These are phyloP conservation scores for Phataginus tricuspis DNA, from an alignment of 2,797 vertebrate species.

Conservation along the genomic window DNA sequence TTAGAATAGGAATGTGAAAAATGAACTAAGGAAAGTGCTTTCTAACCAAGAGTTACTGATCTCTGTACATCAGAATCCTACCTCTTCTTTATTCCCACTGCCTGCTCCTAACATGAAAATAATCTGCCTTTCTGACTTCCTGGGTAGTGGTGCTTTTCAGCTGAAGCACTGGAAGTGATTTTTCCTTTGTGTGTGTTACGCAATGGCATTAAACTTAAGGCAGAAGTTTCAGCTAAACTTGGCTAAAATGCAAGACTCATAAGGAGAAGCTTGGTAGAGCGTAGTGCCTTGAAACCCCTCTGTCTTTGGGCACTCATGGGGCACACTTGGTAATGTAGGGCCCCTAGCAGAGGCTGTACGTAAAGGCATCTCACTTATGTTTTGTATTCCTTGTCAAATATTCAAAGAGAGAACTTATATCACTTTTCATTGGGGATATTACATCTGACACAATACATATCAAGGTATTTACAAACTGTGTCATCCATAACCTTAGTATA, in stretches of 20 bases:
- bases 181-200: not conserved
- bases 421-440: constrained; percentile 40
- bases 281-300: not conserved
- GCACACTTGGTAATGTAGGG: not conserved
- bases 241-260: not conserved
- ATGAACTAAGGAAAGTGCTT: not conserved
- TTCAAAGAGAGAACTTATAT: not conserved
- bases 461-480: constrained; percentile 54
- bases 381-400: constrained; percentile 13
- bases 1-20: not conserved
- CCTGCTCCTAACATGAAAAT: not conserved
- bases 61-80: not conserved
- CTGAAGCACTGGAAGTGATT: not conserved
- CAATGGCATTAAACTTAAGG: not conserved
- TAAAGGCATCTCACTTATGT: not conserved
- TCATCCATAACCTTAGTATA: constrained; percentile 62
- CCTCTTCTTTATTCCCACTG: not conserved
- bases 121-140: not conserved
- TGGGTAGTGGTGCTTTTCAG: not conserved
- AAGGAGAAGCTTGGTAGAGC: not conserved
- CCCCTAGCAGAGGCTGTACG: not conserved
- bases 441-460: constrained; percentile 58
- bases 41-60: not conserved
- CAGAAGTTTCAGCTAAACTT: not conserved
- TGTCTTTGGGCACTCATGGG: not conserved